Conservation (phyloP, 2,797 vertebrate genomes). For the Eulemur mongoz region DNA sequence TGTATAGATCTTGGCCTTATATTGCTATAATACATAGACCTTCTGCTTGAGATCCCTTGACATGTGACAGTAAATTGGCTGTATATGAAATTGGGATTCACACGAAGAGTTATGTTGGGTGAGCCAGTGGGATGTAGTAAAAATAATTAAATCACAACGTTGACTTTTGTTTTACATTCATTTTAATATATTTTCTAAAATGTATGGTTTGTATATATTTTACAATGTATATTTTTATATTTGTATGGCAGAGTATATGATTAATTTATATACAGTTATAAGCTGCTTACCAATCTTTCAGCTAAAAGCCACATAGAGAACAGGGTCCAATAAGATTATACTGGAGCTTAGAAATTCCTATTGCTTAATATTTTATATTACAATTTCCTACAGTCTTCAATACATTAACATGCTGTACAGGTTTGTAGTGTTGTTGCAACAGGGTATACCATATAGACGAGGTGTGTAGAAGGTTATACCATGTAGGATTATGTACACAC, state of each 20-base stretch:
- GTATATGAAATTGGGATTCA: background rate
- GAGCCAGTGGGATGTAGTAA: background rate
- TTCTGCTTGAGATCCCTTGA: background rate
- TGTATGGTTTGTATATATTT: background rate
- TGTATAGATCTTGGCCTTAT: background rate
- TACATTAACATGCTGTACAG: background rate
- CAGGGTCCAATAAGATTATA: background rate
- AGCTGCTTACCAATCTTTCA: background rate
- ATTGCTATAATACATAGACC: background rate
- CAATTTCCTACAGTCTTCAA: background rate
- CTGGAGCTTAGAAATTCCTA: background rate
- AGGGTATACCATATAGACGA: background rate
- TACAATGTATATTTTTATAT: background rate
- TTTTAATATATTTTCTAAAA: background rate
- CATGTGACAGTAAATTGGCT: background rate
- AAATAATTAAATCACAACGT: background rate
- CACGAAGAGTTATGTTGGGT: fast-evolving
- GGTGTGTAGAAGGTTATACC: background rate
- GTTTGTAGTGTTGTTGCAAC: background rate
- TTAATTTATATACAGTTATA: background rate
- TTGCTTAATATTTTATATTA: background rate
- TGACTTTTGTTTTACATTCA: background rate
- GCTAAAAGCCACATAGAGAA: background rate
- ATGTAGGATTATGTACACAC: background rate
- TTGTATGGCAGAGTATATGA: background rate